Base-by-base conservation (phyloP, 2,797 vertebrate genomes). In the Siniperca undulata region DNA sequence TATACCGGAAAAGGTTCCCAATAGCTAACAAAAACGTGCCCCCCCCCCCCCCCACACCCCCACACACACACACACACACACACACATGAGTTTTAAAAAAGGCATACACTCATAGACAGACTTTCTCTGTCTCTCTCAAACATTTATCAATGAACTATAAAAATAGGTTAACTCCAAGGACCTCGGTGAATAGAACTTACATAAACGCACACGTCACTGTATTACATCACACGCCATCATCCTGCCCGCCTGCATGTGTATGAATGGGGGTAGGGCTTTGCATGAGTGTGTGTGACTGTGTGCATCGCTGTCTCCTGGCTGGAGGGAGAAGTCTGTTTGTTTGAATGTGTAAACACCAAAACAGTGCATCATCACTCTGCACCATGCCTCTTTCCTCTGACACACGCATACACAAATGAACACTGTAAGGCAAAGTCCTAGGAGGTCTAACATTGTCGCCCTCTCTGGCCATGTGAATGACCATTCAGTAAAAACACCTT, bases 141-240 rank as follows among this genome's bases (percentile, higher is more conserved):
- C 67, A 89, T 90, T 89, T 86, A 93, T 93, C 89, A 93, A 92
- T 90, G 84, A 89, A 86, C 72, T 89, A 77, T 69, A 89, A 90
- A 88, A 91, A 89, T 84, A 88, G 88, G 67, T 70, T 84, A 87
- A 91, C 77, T 90, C 75, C 82, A 87, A 93, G 76, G 85, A 89
- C 86, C 82, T 91, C 53, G 10, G 78, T 83, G 87, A 91, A 86
- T 61, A 83, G 82, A 88, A 82, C 87, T 94, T 94, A 94, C 89
- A 92, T 93, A 93, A 94, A 92, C 19, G 61, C 48, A 74, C 62
- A 91, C 90, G 91, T 94, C 93, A 94, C 87, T 73, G 82, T 74
- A 92, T 93, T 89, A 94, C 92, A 92, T 95, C 93, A 94, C 83
- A 86, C 79, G 17, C 68, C 85, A 86, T 87, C 91, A 86, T 87